Conservation (phyloP, 2,888 invertebrate genomes). For the Drosophila nr. medialis region DNA sequence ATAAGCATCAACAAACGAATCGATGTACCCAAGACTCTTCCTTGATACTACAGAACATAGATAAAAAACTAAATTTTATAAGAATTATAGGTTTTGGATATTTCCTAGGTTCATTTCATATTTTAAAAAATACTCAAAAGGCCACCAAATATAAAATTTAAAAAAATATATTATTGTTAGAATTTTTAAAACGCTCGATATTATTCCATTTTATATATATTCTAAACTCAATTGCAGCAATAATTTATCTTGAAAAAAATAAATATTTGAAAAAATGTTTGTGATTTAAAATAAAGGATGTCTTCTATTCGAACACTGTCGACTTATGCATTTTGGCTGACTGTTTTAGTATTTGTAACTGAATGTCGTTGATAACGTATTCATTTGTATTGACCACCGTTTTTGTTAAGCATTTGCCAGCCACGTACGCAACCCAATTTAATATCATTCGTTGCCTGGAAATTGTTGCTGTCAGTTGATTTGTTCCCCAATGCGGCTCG, state of each 20-base stretch:
- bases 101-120: background rate
- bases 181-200: background rate
- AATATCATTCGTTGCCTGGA: slow-evolving; percentile 54
- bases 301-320: background rate
- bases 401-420: slow-evolving; percentile 36
- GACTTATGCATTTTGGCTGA: too few relatives aligned
- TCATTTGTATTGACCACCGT: slow-evolving; percentile 47
- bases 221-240: background rate
- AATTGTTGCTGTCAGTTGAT: slow-evolving; percentile 64
- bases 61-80: background rate
- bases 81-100: background rate
- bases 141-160: too few relatives aligned
- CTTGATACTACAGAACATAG: background rate
- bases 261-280: background rate
- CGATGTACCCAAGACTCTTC: too few relatives aligned
- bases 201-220: background rate
- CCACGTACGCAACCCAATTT: slow-evolving; percentile 69
- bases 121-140: background rate
- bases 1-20: background rate
- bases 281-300: background rate
- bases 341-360: slow-evolving; percentile 6
- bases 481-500: slow-evolving; percentile 59
- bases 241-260: background rate
- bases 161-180: too few relatives aligned
- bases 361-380: slow-evolving; percentile 67